Evolutionary conservation across 1,140 invertebrate genomes (phyloP).

Genomic region (Drosophila erecta): DNA sequence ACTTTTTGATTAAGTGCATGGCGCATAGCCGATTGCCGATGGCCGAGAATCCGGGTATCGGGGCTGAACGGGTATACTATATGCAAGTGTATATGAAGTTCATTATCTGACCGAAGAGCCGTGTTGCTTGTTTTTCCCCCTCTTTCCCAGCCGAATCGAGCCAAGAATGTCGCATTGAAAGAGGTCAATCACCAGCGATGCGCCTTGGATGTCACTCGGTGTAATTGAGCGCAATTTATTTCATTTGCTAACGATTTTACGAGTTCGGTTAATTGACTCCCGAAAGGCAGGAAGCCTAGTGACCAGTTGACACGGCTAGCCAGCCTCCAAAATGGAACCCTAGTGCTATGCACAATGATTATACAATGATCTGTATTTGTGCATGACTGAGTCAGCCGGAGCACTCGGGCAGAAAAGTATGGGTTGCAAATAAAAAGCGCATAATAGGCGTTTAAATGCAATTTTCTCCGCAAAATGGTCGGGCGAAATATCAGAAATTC

Average conservation of each 20-base stretch:
- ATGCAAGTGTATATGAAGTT: conserved; percentile 30
- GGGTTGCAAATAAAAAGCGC: conserved; percentile 84
- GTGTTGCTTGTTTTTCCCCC: conserved; percentile 4
- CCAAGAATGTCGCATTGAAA: conserved; percentile 82
- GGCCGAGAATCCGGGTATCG: conserved; percentile 24
- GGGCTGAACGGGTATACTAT: conserved; percentile 10
- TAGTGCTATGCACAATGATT: conserved; percentile 4
- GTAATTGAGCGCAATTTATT: conserved; percentile 80
- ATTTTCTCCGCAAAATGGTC: conserved; percentile 79
- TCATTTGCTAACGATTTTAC: conserved; percentile 81
- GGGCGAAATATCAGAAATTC: conserved; percentile 73
- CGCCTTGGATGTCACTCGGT: conserved; percentile 73
- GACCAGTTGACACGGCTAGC: conserved; percentile 27
- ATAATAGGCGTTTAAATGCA: conserved; percentile 84
- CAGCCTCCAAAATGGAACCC: neutral
- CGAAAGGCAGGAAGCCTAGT: conserved; percentile 56
- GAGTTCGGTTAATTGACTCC: conserved; percentile 74
- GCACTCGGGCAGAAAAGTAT: conserved; percentile 73
- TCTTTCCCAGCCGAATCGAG: conserved; percentile 38
- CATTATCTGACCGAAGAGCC: conserved; percentile 64
- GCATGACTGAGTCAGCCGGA: conserved; percentile 60
- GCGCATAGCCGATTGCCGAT: conserved; percentile 59
- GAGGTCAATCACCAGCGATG: conserved; percentile 76
- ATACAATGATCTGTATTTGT: conserved; percentile 45
- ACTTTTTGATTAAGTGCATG: conserved; percentile 80